A percentile compares a stretch with the other conserved stretches of the same genome.
Conservation (phyloP, 2,888 invertebrate genomes). For the Catocala nupta region DNA sequence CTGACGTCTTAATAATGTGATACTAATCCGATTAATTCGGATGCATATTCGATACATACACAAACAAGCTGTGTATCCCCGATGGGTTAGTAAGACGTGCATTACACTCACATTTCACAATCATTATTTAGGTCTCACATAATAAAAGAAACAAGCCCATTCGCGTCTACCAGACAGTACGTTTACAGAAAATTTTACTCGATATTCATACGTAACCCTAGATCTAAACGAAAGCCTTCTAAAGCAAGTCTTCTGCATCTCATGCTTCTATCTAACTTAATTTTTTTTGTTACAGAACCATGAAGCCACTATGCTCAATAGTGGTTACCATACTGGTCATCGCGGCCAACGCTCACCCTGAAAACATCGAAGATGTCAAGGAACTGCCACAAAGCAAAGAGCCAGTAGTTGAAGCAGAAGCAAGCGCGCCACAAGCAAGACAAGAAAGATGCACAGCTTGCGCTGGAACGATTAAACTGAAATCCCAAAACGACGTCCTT, state of each 20-base stretch:
- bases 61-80: too few species aligned
- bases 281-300: constrained; percentile 76
- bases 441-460: constrained; percentile 76
- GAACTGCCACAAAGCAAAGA: constrained; percentile 69
- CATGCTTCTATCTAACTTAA: background rate
- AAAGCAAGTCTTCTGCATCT: constrained; percentile 4
- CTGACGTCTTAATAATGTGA: too few species aligned
- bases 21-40: too few species aligned
- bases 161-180: too few species aligned
- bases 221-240: background rate
- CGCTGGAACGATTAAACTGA: constrained; percentile 59
- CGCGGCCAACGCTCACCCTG: constrained; percentile 69
- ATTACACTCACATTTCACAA: too few species aligned
- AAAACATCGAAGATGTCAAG: constrained; percentile 73
- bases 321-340: constrained; percentile 77
- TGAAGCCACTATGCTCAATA: constrained; percentile 81
- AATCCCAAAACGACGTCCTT: constrained; percentile 67
- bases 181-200: too few species aligned
- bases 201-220: too few species aligned
- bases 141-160: too few species aligned
- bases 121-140: too few species aligned
- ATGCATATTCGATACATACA: too few species aligned
- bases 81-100: too few species aligned
- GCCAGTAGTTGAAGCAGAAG: constrained; percentile 71
- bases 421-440: constrained; percentile 67